Conservation (phyloP, 1,140 invertebrate genomes). For the Drosophila punjabiensis region DNA sequence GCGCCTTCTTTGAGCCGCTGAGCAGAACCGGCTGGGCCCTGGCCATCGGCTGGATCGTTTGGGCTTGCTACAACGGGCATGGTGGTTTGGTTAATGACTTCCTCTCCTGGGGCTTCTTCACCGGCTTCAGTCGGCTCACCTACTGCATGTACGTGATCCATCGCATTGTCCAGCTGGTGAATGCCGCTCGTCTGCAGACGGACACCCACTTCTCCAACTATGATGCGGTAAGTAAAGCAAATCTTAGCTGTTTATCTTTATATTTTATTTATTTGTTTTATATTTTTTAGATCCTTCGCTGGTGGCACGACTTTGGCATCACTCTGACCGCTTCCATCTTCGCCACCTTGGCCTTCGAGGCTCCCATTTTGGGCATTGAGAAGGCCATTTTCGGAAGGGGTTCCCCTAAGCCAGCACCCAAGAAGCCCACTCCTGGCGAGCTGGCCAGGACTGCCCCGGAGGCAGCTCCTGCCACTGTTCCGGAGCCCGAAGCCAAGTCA, state of each 20-base stretch:
- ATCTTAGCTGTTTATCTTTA: background rate
- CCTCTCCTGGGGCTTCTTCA: constrained; percentile 88
- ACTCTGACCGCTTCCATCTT: constrained; percentile 73
- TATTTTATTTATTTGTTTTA: no score
- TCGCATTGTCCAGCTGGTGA: constrained; percentile 81
- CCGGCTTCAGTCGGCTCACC: constrained; percentile 89
- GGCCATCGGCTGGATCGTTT: constrained; percentile 89
- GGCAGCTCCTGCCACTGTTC: constrained; percentile 2
- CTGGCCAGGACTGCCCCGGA: constrained; percentile 25
- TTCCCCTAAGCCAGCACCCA: constrained; percentile 54
- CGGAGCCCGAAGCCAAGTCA: background rate
- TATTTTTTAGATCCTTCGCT: constrained; percentile 66
- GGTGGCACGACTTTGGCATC: constrained; percentile 83
- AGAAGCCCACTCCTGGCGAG: constrained; percentile 58
- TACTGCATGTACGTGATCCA: constrained; percentile 91
- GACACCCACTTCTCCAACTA: constrained; percentile 73
- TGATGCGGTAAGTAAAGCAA: constrained; percentile 57
- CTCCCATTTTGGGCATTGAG: constrained; percentile 80
- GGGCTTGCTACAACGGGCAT: constrained; percentile 90
- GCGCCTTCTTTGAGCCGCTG: constrained; percentile 88
- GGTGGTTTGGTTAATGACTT: constrained; percentile 88
- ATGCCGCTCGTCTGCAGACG: constrained; percentile 66
- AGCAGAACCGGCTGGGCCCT: constrained; percentile 89
- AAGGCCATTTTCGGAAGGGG: constrained; percentile 73
- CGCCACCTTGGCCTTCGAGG: constrained; percentile 78